Evolutionary conservation across 1,140 invertebrate genomes (phyloP), one percentile per base, ranked within the genome.

Genomic region (Nasonia longicornis): DNA sequence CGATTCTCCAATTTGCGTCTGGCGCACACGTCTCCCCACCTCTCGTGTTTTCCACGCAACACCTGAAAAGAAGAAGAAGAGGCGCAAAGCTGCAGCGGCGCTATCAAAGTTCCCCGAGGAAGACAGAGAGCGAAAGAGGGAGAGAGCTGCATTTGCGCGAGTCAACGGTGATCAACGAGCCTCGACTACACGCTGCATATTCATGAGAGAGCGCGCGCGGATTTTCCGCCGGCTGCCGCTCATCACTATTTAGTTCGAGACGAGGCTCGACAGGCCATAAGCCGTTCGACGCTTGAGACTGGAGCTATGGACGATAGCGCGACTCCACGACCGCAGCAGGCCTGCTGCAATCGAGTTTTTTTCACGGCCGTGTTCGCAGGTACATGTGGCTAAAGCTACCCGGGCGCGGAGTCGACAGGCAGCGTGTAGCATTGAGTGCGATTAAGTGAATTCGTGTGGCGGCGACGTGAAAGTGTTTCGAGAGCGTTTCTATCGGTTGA

Each of bases 201-300:
- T 70, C 67, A 70, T 70, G 31, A 66, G 64, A n/a, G 38, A 42
- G 38, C 70, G 35, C 35, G 48, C 12, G 48, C 70, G 20, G 35
- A 42, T 72, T 45, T 45, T 72, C 38, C 70, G 35, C 70, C 38
- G 20, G 14, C 38, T 22, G 70, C 16, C 16, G 70, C 35, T 72
- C 38, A 72, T 72, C 10, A 48, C 14, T 72, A 72, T 72, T 72
- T 72, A 72, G 70, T 48, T 72, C 26, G 26, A 4, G 29, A 16
- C 14, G n/a, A 16, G 38, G 14, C 67, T 16, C 67, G 31, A 16
- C 31, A 22, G 64, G 22, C 26, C 31, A 70, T 29, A 70, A 31
- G 67, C 22, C 12, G 26, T 70, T 70, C 31, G 67, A 70, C 29
- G 0, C n/a, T 66, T n/a, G 26, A 22, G 67, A 12, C 67, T 7